Evolutionary conservation across 1,140 invertebrate species (phyloP), one percentile per base, ranked within the genome.

Genomic region (Steinernema khuongi): DNA sequence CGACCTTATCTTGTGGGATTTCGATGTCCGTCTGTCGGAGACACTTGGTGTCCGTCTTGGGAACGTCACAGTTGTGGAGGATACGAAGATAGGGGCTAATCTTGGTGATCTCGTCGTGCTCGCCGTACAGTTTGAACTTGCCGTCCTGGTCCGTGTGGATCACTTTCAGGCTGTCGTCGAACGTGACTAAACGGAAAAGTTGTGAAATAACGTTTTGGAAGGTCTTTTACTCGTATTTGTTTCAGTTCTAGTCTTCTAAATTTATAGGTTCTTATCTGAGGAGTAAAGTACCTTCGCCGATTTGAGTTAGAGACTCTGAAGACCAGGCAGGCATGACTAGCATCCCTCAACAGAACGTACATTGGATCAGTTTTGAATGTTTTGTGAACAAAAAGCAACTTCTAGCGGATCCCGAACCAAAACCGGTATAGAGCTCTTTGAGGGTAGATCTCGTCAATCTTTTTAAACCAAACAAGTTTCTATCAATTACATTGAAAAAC

Each of bases 71-170:
- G 67, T 76, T 79, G 74, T 81, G 80, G 4, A 66, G 69, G 32
- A 81, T 79, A 26, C 81, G 71, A 19, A 81, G 70, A 36, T 81
- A 81, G 67, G 80, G 80, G 32, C 72, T 77, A 43, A 81, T 81
- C 26, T 68, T 60, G 31, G 74, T 72, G 22, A 82, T 72, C 70
- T 81, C 80, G 66, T 82, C 75, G 67, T 81, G 80, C 29, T 43
- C 43, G 29, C 80, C 80, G 50, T 67, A 74, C 60, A 81, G 70
- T 4, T 19, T 18, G 73, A 80, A 80, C 26, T 80, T 68, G 44
- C 79, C 79, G 33, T 80, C 79, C 32, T 74, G 75, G 69, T 80
- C 76, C 22, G 78, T 80, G 70, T 80, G 77, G 19, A 60, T 60
- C 14, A 60, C 50, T 26, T 60, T 60, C 4, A 60, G 50, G 19